phyloP scores from a whole-genome alignment of 2,888 invertebrate species.

The Papilio protenor region DNA sequence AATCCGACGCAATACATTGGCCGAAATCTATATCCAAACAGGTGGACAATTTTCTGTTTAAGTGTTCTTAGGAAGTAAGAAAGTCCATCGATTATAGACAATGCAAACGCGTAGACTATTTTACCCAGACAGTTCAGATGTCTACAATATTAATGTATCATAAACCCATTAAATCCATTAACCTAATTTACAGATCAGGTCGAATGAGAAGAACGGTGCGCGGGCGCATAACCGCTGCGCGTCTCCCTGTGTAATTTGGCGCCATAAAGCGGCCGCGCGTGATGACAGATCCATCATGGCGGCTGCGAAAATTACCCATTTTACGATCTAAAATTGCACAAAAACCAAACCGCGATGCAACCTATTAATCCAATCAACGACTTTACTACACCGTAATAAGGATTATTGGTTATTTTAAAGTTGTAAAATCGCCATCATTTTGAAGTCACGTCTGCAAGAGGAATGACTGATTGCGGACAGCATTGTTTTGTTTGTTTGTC shows the following conservation, averaged over 20 bases:
- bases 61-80: neutral
- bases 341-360: slow-evolving; percentile 29
- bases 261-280: slow-evolving; percentile 61
- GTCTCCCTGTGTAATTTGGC: slow-evolving; percentile 59
- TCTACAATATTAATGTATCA: neutral
- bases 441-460: slow-evolving; percentile 49
- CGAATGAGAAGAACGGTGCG: slow-evolving; percentile 46
- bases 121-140: neutral
- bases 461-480: slow-evolving; percentile 51
- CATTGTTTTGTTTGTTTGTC: slow-evolving; percentile 50
- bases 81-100: no score
- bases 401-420: slow-evolving; percentile 60
- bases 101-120: neutral
- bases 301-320: slow-evolving; percentile 53
- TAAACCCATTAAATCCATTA: slow-evolving; percentile 23
- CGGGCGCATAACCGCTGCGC: slow-evolving; percentile 50
- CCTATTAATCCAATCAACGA: slow-evolving; percentile 27
- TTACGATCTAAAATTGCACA: slow-evolving; percentile 59
- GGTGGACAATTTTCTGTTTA: slow-evolving; percentile 21
- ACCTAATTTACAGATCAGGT: slow-evolving; percentile 44
- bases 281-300: slow-evolving; percentile 59
- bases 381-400: slow-evolving; percentile 60
- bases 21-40: neutral
- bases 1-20: slow-evolving; percentile 19
- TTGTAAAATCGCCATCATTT: slow-evolving; percentile 62